These are phyloP conservation scores for Rhinoraja longicauda DNA, from an alignment of 2,797 vertebrate species.

Conservation along the genomic window DNA sequence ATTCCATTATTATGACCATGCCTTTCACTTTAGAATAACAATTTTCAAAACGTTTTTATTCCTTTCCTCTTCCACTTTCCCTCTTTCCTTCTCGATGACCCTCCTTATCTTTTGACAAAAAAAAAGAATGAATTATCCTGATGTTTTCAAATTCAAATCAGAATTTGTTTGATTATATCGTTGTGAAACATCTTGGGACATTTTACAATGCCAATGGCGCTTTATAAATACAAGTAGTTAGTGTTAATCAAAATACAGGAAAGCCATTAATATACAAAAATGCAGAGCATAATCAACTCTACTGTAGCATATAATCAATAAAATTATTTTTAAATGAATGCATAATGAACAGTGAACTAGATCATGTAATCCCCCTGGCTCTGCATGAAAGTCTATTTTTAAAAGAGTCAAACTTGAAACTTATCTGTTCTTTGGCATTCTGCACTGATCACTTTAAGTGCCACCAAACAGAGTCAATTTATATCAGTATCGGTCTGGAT, in stretches of 20 bases:
- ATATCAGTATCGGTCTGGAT: background rate
- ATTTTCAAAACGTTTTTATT: too few relatives aligned
- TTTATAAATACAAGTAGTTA: too few relatives aligned
- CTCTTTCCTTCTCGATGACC: too few relatives aligned
- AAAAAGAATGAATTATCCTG: too few relatives aligned
- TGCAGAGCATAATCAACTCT: background rate
- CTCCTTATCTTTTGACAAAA: too few relatives aligned
- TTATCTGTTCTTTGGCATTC: background rate
- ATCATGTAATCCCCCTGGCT: background rate
- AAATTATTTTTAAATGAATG: background rate
- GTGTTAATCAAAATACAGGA: background rate
- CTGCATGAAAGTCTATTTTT: background rate
- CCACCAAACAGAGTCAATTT: background rate
- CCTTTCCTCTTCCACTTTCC: too few relatives aligned
- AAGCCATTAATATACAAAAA: background rate
- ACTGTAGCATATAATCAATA: background rate
- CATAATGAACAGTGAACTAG: background rate
- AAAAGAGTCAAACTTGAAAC: background rate
- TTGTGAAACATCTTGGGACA: too few relatives aligned
- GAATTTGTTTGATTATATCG: too few relatives aligned
- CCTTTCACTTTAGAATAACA: too few relatives aligned
- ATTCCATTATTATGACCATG: too few relatives aligned
- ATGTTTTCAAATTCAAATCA: too few relatives aligned
- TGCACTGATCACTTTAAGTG: background rate
- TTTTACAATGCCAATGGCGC: too few relatives aligned